A percentile compares a stretch with the other conserved stretches of the same genome.
These are phyloP conservation scores for Poecilobothrus nobilitatus DNA, from an alignment of 2,888 invertebrate genomes.

Conservation along the genomic window DNA sequence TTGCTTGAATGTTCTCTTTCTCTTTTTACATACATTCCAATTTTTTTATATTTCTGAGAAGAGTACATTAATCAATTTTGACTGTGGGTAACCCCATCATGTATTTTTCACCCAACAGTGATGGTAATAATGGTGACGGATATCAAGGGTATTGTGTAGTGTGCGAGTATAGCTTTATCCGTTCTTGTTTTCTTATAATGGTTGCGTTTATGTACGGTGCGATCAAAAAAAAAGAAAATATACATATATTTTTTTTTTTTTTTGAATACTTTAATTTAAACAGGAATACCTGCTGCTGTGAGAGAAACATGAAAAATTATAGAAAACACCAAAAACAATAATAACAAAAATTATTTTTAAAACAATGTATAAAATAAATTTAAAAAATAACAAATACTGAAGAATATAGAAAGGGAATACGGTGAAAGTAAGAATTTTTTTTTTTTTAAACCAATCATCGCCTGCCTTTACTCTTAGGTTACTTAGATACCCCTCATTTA, in stretches of 20 bases:
- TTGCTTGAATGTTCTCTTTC: neutral
- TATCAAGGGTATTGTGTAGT: too few relatives aligned
- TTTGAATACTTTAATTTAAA: neutral
- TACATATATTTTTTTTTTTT: neutral
- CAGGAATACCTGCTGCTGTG: neutral
- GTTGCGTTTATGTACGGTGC: too few relatives aligned
- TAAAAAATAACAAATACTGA: neutral
- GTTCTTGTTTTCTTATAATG: neutral
- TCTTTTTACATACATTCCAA: neutral
- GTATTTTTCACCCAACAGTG: neutral
- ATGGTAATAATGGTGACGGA: neutral
- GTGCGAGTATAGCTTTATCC: neutral
- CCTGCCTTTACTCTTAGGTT: too few relatives aligned
- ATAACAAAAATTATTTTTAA: neutral
- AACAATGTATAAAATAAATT: neutral
- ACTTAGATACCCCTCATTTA: too few relatives aligned
- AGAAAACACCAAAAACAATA: neutral
- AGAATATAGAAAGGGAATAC: too few relatives aligned
- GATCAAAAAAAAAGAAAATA: neutral
- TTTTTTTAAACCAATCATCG: too few relatives aligned
- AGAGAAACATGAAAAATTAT: slow-evolving; percentile 3
- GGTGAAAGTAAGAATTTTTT: too few relatives aligned
- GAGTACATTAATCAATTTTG: slow-evolving; percentile 6
- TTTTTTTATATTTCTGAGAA: neutral
- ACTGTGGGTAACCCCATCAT: neutral